Base-by-base conservation (phyloP, 2,888 invertebrate species). In the Alentia gelatinosa region DNA sequence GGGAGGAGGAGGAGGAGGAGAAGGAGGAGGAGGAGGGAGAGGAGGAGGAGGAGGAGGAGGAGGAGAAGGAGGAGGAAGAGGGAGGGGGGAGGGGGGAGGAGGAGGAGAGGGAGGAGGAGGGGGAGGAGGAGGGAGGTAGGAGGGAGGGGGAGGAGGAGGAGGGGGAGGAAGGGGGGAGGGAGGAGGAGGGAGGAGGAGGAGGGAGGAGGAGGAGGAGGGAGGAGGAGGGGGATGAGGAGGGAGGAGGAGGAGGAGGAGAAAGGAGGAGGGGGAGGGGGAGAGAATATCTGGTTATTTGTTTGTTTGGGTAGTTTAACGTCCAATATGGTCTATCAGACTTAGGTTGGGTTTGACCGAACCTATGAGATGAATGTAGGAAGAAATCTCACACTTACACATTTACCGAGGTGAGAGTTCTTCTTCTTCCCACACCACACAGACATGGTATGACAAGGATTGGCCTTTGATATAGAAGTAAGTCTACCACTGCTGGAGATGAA, bases 11-110 rank as follows among this genome's bases (percentile, higher is more conserved):
- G 19, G 40, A 39, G 42, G 91, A 47, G 30, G 79, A 39, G 75
- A 47, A 35, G 37, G 89, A 39, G 42, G 40, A 56, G 50, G 63
- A 74, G 75, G 40, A n/a, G 33, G 63, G 92, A 91, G 56, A 94
- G 94, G 35, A 92, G 94, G 92, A 92, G 93, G 91, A 93, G 93
- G 86, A 92, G 92, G n/a, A 90, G 94, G 79, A 93, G 92, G 88
- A 91, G 92, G 19, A 91, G 93, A 91, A 94, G 94, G 91, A 93
- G 92, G 39, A 92, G 93, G 39, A 93, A 93, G 86, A 94, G 94
- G 89, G 92, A 93, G 23, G 91, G 91, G 56, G 94, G 94, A 92
- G 93, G 93, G 40, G 90, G 93, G 86, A 93, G 93, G 26, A 90
- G 92, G 47, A 92, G 90, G 47, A 91, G 91, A 42, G 79, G 89